Evolutionary conservation across 2,113 vertebrate species (phyloP).

Genomic region (Chrysochloris asiatica): DNA sequence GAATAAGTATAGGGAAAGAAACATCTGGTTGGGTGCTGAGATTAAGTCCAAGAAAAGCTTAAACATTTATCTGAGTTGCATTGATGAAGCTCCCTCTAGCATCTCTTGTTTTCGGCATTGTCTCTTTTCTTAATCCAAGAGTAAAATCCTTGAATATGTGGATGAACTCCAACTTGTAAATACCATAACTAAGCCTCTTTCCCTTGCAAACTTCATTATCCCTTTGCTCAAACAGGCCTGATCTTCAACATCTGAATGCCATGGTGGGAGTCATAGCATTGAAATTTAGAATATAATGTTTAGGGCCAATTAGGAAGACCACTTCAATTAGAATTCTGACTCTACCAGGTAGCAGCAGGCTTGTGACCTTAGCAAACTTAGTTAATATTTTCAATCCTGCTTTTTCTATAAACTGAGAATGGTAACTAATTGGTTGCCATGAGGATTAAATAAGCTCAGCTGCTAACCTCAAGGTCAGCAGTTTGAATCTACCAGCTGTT

Average conservation of each 20-base stretch:
- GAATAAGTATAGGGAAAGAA: background rate
- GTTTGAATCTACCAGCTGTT: too few relatives aligned
- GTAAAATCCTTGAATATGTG: background rate
- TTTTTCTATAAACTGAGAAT: conserved; percentile 50
- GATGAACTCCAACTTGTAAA: too few relatives aligned
- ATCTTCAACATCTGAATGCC: background rate
- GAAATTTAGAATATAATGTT: background rate
- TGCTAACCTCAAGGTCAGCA: too few relatives aligned
- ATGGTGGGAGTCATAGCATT: background rate
- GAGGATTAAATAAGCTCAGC: too few relatives aligned
- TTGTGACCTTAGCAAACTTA: conserved; percentile 3
- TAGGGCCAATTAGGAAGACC: background rate
- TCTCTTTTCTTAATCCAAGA: conserved; percentile 1
- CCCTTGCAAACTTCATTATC: background rate
- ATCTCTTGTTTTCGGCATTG: background rate
- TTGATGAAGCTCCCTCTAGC: background rate
- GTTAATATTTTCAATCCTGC: conserved; percentile 3
- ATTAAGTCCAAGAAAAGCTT: background rate
- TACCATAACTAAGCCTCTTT: background rate
- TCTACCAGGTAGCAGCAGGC: background rate
- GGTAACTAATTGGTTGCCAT: conserved; percentile 28
- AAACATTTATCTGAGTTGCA: background rate
- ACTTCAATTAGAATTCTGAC: background rate
- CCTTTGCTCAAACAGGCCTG: background rate
- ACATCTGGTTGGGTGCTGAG: background rate